Evolutionary conservation across 2,113 vertebrate genomes (phyloP).

Genomic region (Gavia stellata): DNA sequence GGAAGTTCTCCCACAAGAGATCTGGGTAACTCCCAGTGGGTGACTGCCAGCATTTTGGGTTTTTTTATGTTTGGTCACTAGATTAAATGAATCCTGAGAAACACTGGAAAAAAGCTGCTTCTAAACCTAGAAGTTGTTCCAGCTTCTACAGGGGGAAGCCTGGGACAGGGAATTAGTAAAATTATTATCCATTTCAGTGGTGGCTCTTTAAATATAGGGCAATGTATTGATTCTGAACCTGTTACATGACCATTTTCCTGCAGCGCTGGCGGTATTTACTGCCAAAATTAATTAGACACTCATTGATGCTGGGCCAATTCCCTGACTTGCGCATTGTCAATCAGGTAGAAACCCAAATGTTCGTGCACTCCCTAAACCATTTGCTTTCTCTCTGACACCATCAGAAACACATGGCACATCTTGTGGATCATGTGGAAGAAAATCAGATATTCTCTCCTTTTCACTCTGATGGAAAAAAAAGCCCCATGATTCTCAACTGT

Average conservation of each 20-base stretch:
- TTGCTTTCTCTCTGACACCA: conserved; percentile 21
- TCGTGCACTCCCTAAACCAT: background rate
- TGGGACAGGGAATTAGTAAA: background rate
- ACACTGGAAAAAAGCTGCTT: rapidly evolving
- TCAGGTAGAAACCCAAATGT: conserved; percentile 56
- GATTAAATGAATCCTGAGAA: background rate
- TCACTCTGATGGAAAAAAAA: background rate
- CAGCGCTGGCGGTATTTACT: background rate
- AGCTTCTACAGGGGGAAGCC: background rate
- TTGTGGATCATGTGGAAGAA: background rate
- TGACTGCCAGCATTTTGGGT: background rate
- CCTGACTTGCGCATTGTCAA: conserved; percentile 9
- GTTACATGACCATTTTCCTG: background rate
- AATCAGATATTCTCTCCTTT: background rate
- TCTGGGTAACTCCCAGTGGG: background rate
- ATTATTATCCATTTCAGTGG: background rate
- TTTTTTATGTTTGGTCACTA: background rate
- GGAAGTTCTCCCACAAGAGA: background rate
- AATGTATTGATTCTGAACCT: background rate
- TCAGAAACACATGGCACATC: conserved; percentile 4
- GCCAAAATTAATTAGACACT: conserved; percentile 13
- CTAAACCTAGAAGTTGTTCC: background rate
- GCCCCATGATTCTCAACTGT: background rate
- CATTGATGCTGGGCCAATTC: conserved; percentile 17
- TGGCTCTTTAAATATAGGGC: background rate